Percentiles rank a stretch among this genome's conserved stretches.
Evolutionary conservation across 2,797 vertebrate genomes (phyloP).

Genomic region (Trichosurus vulpecula): DNA sequence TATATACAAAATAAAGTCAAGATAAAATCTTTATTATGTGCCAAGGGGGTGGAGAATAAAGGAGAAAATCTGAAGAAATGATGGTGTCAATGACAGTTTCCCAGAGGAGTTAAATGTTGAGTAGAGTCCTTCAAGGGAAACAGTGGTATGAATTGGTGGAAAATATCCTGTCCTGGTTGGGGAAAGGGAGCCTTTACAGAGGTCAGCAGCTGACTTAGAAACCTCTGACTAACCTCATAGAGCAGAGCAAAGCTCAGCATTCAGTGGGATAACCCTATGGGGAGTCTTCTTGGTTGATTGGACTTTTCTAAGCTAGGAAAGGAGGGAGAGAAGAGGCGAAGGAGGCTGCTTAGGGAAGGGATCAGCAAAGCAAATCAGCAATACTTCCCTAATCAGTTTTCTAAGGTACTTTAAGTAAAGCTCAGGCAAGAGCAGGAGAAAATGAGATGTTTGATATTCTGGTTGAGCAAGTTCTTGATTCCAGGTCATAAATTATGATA

Average conservation of each 20-base stretch:
- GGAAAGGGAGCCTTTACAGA: not conserved
- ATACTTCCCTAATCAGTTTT: conserved; percentile 56
- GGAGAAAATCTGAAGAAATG: not conserved
- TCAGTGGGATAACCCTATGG: not conserved
- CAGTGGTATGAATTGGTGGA: not conserved
- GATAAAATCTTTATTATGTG: not conserved
- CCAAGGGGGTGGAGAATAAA: not conserved
- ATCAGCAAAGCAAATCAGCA: conserved; percentile 41
- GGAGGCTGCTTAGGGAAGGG: conserved; percentile 13
- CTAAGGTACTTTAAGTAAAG: conserved; percentile 56
- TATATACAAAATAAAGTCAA: not conserved
- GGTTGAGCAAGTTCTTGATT: conserved; percentile 77
- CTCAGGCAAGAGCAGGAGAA: conserved; percentile 12
- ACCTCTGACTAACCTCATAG: not conserved
- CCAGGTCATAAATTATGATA: conserved; percentile 76
- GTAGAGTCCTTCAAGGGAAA: not conserved
- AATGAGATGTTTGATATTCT: conserved; percentile 71
- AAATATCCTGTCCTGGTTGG: not conserved
- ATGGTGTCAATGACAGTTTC: not conserved
- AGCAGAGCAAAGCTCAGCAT: not conserved
- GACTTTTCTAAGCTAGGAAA: not conserved
- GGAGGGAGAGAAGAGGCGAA: conserved; percentile 15
- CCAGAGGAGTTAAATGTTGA: not conserved
- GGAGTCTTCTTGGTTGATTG: not conserved
- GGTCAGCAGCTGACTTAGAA: not conserved